Evolutionary conservation across 2,113 vertebrate species (phyloP).

Genomic region (Ivindomyrus marchei): DNA sequence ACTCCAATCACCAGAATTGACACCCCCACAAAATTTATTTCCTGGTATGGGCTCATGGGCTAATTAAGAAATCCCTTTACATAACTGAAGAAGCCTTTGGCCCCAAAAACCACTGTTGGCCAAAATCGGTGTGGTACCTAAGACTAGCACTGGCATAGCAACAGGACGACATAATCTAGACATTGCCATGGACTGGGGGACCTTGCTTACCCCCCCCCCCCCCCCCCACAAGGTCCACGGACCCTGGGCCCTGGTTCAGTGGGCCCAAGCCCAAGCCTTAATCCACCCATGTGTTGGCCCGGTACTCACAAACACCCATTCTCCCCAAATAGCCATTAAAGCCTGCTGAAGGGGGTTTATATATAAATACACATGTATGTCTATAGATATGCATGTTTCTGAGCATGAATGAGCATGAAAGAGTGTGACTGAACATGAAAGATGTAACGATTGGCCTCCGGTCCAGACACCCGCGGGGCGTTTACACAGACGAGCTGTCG

Average conservation of each 20-base stretch:
- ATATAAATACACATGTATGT: neutral
- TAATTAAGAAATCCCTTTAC: neutral
- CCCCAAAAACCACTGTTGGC: neutral
- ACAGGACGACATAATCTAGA: neutral
- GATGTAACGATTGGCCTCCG: neutral
- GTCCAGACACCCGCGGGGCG: neutral
- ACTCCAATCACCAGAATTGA: neutral
- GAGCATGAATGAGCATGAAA: neutral
- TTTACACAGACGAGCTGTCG: neutral
- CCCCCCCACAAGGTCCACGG: neutral
- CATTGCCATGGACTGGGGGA: neutral
- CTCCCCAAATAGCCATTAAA: neutral
- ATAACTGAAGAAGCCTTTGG: neutral
- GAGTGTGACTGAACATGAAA: neutral
- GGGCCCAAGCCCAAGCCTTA: neutral
- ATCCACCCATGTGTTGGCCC: no score
- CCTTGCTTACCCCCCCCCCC: neutral
- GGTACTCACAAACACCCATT: neutral
- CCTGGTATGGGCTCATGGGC: neutral
- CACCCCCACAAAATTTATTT: neutral
- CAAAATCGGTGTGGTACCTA: neutral
- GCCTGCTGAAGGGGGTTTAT: neutral
- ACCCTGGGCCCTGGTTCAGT: neutral
- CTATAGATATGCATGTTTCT: neutral
- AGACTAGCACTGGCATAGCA: neutral